Evolutionary conservation across 1,140 invertebrate species (phyloP).

Genomic region (Wasmannia auropunctata): DNA sequence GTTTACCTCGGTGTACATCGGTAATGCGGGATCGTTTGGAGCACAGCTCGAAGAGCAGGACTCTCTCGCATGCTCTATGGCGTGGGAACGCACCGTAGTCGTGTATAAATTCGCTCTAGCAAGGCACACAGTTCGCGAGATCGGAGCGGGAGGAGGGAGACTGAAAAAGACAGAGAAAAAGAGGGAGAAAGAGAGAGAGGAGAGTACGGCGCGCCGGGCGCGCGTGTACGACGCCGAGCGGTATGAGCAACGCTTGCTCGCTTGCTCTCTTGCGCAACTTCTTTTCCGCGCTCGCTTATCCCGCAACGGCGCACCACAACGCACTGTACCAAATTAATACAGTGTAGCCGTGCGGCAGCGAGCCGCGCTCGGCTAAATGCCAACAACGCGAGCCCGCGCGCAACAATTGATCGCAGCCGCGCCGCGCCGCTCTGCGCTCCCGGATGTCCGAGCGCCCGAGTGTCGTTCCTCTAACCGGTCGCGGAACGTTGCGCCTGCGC

Average conservation of each 20-base stretch:
- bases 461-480: slow-evolving; percentile 12
- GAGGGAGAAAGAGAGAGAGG: slow-evolving; percentile 12
- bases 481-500: background rate
- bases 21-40: slow-evolving; percentile 66
- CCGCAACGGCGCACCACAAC: slow-evolving; percentile 53
- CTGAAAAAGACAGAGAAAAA: slow-evolving; percentile 9
- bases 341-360: slow-evolving; percentile 27
- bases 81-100: slow-evolving; percentile 74
- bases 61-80: slow-evolving; percentile 72
- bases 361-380: slow-evolving; percentile 69
- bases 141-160: slow-evolving; percentile 23
- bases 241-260: slow-evolving; percentile 58
- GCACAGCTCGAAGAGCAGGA: slow-evolving; percentile 72
- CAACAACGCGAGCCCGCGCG: slow-evolving; percentile 56
- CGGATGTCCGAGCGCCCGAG: slow-evolving; percentile 67
- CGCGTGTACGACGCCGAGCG: slow-evolving; percentile 30
- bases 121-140: slow-evolving; percentile 11
- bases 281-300: slow-evolving; percentile 70
- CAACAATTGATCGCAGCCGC: slow-evolving; percentile 68
- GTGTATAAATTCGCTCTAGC: slow-evolving; percentile 73
- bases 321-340: slow-evolving; percentile 73
- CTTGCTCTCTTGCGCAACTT: slow-evolving; percentile 67
- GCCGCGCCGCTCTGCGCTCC: slow-evolving; percentile 30
- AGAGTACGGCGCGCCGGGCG: slow-evolving; percentile 31
- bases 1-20: slow-evolving; percentile 54